These are phyloP conservation scores for Poecilobothrus nobilitatus DNA, from an alignment of 2,888 invertebrate genomes.

Conservation along the genomic window DNA sequence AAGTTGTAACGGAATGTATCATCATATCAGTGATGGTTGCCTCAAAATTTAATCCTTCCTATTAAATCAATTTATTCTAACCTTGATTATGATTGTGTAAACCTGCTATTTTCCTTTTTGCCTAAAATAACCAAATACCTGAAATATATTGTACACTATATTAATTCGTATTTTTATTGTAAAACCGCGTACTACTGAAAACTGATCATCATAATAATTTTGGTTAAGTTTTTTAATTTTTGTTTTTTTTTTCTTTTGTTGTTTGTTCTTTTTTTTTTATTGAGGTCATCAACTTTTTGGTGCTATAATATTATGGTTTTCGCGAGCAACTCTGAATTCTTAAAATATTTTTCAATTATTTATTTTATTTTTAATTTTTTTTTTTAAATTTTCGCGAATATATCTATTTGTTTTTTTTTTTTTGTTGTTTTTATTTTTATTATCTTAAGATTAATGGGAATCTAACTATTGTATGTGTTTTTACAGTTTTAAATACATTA, in stretches of 20 bases:
- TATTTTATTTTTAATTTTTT: background rate
- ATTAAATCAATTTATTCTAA: too few species aligned
- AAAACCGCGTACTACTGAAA: background rate
- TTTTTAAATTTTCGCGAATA: background rate
- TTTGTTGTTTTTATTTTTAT: too few species aligned
- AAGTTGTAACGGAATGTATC: too few species aligned
- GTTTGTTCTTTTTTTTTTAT: background rate
- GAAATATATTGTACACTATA: background rate
- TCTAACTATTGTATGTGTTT: background rate
- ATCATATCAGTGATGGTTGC: too few species aligned
- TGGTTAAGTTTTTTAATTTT: background rate
- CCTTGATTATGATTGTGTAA: too few species aligned
- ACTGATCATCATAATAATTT: background rate
- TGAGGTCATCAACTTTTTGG: conserved; percentile 1
- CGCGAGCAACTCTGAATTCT: background rate
- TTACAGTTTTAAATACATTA: background rate
- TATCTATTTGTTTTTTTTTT: too few species aligned
- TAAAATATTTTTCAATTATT: background rate
- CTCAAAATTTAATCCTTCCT: too few species aligned
- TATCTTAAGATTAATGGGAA: background rate
- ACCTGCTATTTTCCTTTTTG: too few species aligned
- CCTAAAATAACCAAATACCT: background rate
- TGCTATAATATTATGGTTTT: conserved; percentile 1
- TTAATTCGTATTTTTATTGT: too few species aligned
- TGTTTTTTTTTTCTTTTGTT: background rate